Conservation (phyloP, 2,888 invertebrate species). For the Xestia ashworthii region DNA sequence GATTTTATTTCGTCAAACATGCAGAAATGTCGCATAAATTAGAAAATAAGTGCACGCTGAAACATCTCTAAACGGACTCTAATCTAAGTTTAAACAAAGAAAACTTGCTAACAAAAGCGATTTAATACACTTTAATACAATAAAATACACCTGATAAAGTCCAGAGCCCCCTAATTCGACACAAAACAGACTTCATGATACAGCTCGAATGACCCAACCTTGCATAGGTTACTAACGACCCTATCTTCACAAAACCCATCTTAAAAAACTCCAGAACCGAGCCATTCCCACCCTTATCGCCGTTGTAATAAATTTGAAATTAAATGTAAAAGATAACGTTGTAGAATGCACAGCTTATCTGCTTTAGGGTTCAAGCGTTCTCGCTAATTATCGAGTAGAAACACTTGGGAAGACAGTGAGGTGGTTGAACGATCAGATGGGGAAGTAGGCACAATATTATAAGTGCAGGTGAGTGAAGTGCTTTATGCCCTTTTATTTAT, state of each 20-base stretch:
- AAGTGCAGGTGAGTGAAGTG: not conserved
- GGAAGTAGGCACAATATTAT: slow-evolving; percentile 30
- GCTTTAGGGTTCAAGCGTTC: slow-evolving; percentile 76
- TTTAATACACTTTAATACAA: slow-evolving; percentile 10
- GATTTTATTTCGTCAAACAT: not conserved
- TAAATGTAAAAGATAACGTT: slow-evolving; percentile 66
- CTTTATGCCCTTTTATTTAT: not conserved
- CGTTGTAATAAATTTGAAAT: slow-evolving; percentile 61
- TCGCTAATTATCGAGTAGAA: slow-evolving; percentile 81
- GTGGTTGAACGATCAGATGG: slow-evolving; percentile 24
- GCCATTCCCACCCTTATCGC: slow-evolving; percentile 59
- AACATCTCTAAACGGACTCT: not conserved
- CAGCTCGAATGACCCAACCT: slow-evolving; percentile 63
- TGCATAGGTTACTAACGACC: slow-evolving; percentile 70
- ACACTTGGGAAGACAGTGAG: slow-evolving; percentile 62
- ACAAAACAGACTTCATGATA: slow-evolving; percentile 65
- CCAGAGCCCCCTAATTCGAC: slow-evolving; percentile 58
- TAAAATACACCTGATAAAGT: slow-evolving; percentile 50
- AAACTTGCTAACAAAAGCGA: not conserved
- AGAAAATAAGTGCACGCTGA: not conserved
- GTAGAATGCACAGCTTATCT: slow-evolving; percentile 76
- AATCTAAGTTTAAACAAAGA: not conserved
- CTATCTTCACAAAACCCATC: slow-evolving; percentile 48
- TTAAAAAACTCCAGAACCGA: slow-evolving; percentile 29
- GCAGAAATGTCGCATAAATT: not conserved